Evolutionary conservation across 2,888 invertebrate genomes (phyloP).

Genomic region (Morinoia aosen): DNA sequence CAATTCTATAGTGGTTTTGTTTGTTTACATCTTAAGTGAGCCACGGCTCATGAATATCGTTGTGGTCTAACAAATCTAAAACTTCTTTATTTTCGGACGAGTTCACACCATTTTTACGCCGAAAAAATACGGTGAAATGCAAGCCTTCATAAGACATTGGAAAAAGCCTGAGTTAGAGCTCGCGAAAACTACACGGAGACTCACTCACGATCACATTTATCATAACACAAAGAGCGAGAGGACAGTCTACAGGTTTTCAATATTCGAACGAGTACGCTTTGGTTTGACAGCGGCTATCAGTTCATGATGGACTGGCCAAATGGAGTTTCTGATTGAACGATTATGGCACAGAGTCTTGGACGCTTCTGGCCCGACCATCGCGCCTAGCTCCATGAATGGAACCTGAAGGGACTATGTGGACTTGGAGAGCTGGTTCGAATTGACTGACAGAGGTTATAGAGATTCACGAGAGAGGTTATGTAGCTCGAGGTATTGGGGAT

Average conservation of each 20-base stretch:
- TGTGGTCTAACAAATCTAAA: too few relatives aligned
- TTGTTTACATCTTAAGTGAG: background rate
- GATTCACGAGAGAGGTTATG: background rate
- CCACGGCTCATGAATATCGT: background rate
- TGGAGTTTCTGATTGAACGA: slow-evolving; percentile 50
- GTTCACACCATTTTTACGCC: background rate
- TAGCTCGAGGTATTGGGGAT: background rate
- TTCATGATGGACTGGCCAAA: slow-evolving; percentile 32
- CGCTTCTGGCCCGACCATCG: background rate
- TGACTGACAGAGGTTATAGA: background rate
- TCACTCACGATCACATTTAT: background rate
- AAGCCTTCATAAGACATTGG: background rate
- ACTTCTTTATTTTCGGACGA: background rate
- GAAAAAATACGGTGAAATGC: background rate
- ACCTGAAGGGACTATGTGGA: background rate
- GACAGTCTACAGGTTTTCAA: slow-evolving; percentile 25
- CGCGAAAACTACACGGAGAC: background rate
- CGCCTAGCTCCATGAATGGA: background rate
- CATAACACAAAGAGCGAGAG: background rate
- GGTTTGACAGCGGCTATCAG: slow-evolving; percentile 38
- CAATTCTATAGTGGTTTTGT: background rate
- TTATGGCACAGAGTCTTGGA: background rate
- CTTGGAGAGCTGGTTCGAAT: background rate
- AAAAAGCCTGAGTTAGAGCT: background rate
- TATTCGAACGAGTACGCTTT: slow-evolving; percentile 23